Evolutionary conservation across 1,140 invertebrate species (phyloP).

Genomic region (Neodiprion virginianus): DNA sequence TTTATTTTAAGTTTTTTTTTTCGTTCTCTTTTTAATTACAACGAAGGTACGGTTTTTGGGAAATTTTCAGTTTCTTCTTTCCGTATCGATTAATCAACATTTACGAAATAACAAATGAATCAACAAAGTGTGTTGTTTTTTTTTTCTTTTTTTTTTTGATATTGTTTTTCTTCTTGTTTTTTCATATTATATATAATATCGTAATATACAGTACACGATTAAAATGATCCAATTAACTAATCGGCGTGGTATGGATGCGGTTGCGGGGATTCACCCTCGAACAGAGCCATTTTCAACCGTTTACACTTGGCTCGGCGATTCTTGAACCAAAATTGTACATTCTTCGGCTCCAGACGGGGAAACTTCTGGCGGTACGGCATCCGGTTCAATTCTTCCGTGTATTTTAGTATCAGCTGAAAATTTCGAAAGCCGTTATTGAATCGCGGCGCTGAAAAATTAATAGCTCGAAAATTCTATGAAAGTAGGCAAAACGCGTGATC

Average conservation of each 20-base stretch:
- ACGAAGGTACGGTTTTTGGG: background rate
- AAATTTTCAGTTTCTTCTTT: background rate
- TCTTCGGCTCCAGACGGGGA: slow-evolving; percentile 94
- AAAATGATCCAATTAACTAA: slow-evolving; percentile 35
- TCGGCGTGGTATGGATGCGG: slow-evolving; percentile 59
- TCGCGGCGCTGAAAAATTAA: too few relatives aligned
- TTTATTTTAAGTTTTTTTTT: background rate
- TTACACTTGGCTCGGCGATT: slow-evolving; percentile 97
- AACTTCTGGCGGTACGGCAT: slow-evolving; percentile 97
- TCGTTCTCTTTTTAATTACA: background rate
- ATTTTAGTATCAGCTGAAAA: slow-evolving; percentile 88
- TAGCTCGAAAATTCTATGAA: too few relatives aligned
- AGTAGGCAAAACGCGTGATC: too few relatives aligned
- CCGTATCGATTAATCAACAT: slow-evolving; percentile 13
- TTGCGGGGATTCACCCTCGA: slow-evolving; percentile 69
- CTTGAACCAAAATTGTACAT: slow-evolving; percentile 98
- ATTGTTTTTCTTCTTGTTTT: background rate
- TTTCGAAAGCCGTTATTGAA: slow-evolving; percentile 24
- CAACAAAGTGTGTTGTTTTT: slow-evolving; percentile 5
- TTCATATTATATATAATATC: background rate
- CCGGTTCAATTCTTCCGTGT: slow-evolving; percentile 93
- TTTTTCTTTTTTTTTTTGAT: slow-evolving; percentile 13
- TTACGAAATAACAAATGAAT: slow-evolving; percentile 9
- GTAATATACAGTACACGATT: slow-evolving; percentile 1
- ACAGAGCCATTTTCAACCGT: slow-evolving; percentile 86